phyloP scores from a whole-genome alignment of 2,888 invertebrate species.

The Lycocerus yunnanus region DNA sequence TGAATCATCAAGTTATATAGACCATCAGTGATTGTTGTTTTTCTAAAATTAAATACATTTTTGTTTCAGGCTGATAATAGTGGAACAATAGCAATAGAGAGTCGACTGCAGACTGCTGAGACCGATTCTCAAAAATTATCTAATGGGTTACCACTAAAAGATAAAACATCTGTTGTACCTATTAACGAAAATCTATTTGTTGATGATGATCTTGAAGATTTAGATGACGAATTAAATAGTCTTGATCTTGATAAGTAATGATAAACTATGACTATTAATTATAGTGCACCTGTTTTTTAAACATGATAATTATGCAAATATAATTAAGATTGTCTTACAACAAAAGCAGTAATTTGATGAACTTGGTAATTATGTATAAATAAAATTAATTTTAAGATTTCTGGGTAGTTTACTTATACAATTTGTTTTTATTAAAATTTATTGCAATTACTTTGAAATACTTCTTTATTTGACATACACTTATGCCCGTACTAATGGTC shows the following conservation, averaged over 20 bases:
- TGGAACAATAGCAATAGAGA: conserved; percentile 72
- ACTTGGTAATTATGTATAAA: background rate
- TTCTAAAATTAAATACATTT: background rate
- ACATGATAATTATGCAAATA: background rate
- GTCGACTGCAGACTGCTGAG: conserved; percentile 57
- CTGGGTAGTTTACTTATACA: background rate
- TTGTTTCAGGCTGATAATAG: conserved; percentile 70
- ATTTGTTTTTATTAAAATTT: background rate
- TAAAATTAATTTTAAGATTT: background rate
- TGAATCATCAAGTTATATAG: no score
- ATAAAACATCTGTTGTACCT: conserved; percentile 68
- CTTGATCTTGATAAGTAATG: conserved; percentile 70
- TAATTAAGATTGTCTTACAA: background rate
- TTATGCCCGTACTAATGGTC: no score
- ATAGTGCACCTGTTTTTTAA: background rate
- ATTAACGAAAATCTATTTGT: conserved; percentile 94
- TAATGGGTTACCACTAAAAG: conserved; percentile 36
- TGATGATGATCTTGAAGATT: conserved; percentile 78
- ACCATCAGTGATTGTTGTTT: no score
- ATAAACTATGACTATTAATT: background rate
- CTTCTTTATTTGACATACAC: background rate
- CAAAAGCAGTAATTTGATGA: background rate
- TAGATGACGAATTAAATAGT: conserved; percentile 83
- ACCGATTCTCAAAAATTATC: background rate
- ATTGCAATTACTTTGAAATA: background rate